Conservation (phyloP, 2,113 vertebrate species). For the Egretta garzetta region DNA sequence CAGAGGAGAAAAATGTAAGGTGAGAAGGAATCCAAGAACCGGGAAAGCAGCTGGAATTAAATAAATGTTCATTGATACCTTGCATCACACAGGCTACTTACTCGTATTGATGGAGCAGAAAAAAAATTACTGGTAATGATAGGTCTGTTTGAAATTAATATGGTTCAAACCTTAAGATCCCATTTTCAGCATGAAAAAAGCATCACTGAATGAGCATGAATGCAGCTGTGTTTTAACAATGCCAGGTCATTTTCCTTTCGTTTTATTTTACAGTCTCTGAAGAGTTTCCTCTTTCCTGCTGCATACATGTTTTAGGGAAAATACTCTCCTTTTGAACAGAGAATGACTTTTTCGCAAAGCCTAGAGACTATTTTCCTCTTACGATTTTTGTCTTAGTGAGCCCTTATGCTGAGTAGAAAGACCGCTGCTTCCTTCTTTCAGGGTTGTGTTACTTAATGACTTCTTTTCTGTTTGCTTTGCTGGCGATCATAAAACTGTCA, state of each 20-base stretch:
- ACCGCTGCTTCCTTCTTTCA: neutral
- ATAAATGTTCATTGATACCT: conserved; percentile 20
- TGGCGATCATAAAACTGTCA: neutral
- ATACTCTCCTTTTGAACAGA: neutral
- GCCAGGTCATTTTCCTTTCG: neutral
- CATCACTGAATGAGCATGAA: neutral
- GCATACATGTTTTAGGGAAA: neutral
- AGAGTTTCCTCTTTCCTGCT: neutral
- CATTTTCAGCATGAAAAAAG: neutral
- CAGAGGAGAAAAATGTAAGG: neutral
- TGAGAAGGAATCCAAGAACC: neutral
- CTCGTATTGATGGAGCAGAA: neutral
- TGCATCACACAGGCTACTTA: neutral
- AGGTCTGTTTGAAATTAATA: neutral
- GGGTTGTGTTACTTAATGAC: neutral
- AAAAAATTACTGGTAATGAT: neutral
- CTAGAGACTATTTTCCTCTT: neutral
- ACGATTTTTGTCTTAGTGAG: neutral
- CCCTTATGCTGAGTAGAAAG: neutral
- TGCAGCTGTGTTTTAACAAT: conserved; percentile 9
- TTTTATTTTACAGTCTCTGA: neutral
- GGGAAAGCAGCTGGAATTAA: neutral
- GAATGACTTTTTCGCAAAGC: neutral
- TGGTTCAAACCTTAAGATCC: neutral
- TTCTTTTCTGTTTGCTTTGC: conserved; percentile 12